Conservation (phyloP, 2,113 vertebrate species). For the Balaenoptera acutorostrata region DNA sequence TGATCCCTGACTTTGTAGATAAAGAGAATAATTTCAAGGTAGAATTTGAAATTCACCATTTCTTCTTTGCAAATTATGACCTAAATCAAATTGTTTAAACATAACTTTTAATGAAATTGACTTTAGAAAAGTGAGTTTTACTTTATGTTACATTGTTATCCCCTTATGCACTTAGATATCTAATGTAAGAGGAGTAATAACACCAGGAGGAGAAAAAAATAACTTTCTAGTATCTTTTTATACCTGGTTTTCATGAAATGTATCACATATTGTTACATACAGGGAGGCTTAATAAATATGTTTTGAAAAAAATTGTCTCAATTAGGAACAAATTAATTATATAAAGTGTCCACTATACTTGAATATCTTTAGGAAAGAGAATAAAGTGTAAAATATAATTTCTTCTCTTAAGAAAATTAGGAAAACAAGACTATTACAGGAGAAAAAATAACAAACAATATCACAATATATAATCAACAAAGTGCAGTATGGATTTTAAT, state of each 20-base stretch:
- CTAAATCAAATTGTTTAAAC: background rate
- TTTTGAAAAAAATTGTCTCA: background rate
- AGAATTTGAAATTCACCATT: conserved; percentile 4
- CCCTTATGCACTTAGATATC: background rate
- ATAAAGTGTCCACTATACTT: background rate
- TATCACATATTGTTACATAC: background rate
- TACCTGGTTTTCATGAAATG: background rate
- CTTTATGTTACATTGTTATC: background rate
- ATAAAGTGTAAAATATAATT: background rate
- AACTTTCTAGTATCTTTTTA: background rate
- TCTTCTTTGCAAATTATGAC: background rate
- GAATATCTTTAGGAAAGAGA: background rate
- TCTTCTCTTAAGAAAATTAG: background rate
- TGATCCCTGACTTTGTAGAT: background rate
- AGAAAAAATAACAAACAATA: background rate
- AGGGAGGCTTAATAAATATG: background rate
- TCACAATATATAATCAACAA: background rate
- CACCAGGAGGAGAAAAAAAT: fast-evolving
- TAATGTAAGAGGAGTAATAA: background rate
- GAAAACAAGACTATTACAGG: background rate
- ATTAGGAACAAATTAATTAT: background rate
- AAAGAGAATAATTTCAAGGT: conserved; percentile 14
- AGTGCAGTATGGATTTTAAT: background rate
- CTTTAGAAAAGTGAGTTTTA: background rate
- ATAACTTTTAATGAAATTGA: background rate